Evolutionary conservation across 2,797 vertebrate genomes (phyloP).

Genomic region (Oryzias sinensis): DNA sequence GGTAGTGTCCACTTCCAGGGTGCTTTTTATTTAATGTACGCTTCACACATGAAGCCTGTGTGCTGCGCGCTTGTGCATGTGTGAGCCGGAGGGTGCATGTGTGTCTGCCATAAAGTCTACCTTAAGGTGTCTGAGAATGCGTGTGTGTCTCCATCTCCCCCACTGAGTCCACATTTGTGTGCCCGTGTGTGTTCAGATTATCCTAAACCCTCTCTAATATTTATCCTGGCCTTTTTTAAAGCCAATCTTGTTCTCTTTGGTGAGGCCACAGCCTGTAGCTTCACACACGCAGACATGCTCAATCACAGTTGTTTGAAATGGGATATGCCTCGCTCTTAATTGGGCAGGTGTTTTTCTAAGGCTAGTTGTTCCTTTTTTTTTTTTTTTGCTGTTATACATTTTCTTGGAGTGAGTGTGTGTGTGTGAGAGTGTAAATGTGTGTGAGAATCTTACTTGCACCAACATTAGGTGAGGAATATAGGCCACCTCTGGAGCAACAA

Average conservation of each 20-base stretch:
- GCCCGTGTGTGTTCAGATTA: slow-evolving; percentile 64
- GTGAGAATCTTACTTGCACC: slow-evolving; percentile 58
- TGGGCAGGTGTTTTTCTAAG: slow-evolving; percentile 76
- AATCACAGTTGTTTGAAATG: slow-evolving; percentile 68
- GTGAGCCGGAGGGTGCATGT: slow-evolving; percentile 25
- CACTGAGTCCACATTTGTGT: slow-evolving; percentile 37
- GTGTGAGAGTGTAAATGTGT: slow-evolving; percentile 14
- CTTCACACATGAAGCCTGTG: slow-evolving; percentile 34
- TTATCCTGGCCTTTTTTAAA: slow-evolving; percentile 76
- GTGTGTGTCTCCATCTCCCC: slow-evolving; percentile 59
- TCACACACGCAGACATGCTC: slow-evolving; percentile 33
- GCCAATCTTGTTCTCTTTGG: slow-evolving; percentile 76
- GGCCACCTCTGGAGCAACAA: slow-evolving; percentile 57
- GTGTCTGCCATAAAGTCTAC: slow-evolving; percentile 60
- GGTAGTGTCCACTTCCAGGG: slow-evolving; percentile 53
- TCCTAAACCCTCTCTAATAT: slow-evolving; percentile 77
- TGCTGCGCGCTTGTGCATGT: slow-evolving; percentile 22
- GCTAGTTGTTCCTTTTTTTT: slow-evolving; percentile 42
- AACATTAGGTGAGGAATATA: slow-evolving; percentile 68
- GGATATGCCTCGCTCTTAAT: slow-evolving; percentile 70
- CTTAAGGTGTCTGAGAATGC: slow-evolving; percentile 73
- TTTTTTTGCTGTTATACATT: slow-evolving; percentile 63
- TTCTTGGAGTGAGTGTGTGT: slow-evolving; percentile 38
- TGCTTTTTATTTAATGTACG: slow-evolving; percentile 44
- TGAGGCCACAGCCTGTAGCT: slow-evolving; percentile 62